A percentile compares a stretch with the other conserved stretches of the same genome.
Conservation (phyloP, 2,113 vertebrate species). For the Ia io region DNA sequence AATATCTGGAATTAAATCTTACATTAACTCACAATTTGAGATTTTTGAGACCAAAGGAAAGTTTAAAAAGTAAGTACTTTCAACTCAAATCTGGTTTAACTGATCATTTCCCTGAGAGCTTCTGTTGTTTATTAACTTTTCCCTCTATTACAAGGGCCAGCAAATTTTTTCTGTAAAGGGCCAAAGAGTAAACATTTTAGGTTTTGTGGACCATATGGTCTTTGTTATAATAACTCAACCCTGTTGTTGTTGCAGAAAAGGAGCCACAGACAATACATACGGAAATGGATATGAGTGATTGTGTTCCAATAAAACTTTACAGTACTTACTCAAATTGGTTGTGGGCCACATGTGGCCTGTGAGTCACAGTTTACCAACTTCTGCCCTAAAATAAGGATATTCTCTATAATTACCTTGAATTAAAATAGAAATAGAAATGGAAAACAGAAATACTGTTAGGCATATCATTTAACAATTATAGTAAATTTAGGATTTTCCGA, state of each 20-base stretch:
- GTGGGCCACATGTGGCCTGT: neutral
- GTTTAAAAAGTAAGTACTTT: neutral
- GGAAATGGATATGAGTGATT: neutral
- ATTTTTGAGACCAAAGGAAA: neutral
- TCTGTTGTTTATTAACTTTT: neutral
- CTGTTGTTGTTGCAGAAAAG: neutral
- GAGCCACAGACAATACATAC: neutral
- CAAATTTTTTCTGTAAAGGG: neutral
- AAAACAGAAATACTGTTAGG: slow-evolving; percentile 1
- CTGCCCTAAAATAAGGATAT: neutral
- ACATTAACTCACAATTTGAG: neutral
- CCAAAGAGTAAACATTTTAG: neutral
- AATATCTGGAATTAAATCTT: slow-evolving; percentile 14
- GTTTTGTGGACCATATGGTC: neutral
- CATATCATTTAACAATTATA: neutral
- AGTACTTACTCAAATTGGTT: neutral
- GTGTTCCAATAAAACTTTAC: neutral
- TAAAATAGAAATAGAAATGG: neutral
- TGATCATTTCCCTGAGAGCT: neutral
- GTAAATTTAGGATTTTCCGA: neutral
- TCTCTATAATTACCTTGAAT: slow-evolving; percentile 11
- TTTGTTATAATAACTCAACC: neutral
- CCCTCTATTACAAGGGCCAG: neutral
- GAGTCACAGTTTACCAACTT: neutral
- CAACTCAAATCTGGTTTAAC: slow-evolving; percentile 6